A percentile compares a stretch with the other conserved stretches of the same genome.
Conservation (phyloP, 2,888 invertebrate species). For the Melipona beecheii region DNA sequence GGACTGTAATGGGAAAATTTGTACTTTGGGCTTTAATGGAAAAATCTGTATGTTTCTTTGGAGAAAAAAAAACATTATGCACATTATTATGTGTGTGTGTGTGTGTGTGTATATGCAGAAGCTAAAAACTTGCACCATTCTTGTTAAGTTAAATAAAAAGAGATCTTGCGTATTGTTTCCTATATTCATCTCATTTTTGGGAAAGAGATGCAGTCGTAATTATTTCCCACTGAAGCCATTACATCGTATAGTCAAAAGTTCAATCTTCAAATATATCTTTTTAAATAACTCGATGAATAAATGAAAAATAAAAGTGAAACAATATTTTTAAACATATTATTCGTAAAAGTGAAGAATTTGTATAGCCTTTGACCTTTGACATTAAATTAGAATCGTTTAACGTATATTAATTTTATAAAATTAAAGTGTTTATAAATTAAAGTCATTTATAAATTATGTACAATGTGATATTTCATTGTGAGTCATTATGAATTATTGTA, state of each 20-base stretch:
- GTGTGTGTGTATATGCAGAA: neutral
- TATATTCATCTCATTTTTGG: neutral
- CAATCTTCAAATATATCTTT: neutral
- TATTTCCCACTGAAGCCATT: too few species aligned
- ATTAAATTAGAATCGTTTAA: too few species aligned
- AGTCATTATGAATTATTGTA: too few species aligned
- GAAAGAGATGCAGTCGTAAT: neutral
- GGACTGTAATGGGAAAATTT: neutral
- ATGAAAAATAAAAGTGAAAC: too few species aligned
- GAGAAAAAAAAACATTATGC: neutral
- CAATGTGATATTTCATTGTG: too few species aligned
- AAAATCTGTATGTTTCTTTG: neutral
- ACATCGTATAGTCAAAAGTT: neutral
- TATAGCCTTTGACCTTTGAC: too few species aligned
- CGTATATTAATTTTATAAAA: too few species aligned
- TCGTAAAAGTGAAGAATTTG: too few species aligned
- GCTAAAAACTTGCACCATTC: neutral
- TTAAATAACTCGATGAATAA: neutral
- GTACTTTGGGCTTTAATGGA: neutral
- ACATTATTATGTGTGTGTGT: accelerated
- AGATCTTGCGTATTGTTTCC: neutral
- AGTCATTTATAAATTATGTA: too few species aligned
- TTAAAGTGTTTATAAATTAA: too few species aligned
- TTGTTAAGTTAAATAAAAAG: neutral
- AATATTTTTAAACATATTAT: too few species aligned